Conservation (phyloP, 2,888 invertebrate genomes). For the Vesta saturnalis region DNA sequence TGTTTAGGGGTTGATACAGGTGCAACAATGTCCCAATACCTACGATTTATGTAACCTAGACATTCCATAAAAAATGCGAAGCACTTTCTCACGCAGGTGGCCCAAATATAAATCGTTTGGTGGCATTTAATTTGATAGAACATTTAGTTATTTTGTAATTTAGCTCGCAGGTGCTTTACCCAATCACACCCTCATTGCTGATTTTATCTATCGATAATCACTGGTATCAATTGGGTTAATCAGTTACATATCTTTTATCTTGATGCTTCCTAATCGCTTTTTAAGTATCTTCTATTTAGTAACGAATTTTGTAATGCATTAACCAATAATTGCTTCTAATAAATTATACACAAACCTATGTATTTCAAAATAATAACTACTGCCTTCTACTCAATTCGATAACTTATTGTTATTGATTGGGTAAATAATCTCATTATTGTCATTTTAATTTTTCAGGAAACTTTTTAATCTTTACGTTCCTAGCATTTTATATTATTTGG, state of each 20-base stretch:
- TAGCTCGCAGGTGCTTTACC: conserved; percentile 41
- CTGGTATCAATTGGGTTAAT: conserved; percentile 41
- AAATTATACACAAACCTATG: not conserved
- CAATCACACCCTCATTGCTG: conserved; percentile 41
- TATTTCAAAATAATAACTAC: not conserved
- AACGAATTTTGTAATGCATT: conserved; percentile 22
- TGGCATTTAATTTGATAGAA: conserved; percentile 45
- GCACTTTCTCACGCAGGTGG: conserved; percentile 45
- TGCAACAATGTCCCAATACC: conserved; percentile 39
- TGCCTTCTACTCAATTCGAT: not conserved
- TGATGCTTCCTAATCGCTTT: conserved; percentile 40
- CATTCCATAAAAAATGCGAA: conserved; percentile 45
- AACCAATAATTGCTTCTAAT: not conserved
- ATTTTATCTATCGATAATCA: conserved; percentile 43
- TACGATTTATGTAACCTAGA: conserved; percentile 44
- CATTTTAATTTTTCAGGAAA: not conserved
- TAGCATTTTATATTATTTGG: too few species aligned
- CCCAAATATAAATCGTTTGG: conserved; percentile 40
- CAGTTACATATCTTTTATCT: conserved; percentile 43
- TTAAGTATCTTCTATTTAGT: conserved; percentile 31
- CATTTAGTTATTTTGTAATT: conserved; percentile 42
- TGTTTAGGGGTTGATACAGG: conserved; percentile 40
- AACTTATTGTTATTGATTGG: not conserved
- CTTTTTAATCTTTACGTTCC: too few species aligned
- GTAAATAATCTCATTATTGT: not conserved